phyloP scores from a whole-genome alignment of 2,888 invertebrate species.

The Hydrotaea cyrtoneurina region DNA sequence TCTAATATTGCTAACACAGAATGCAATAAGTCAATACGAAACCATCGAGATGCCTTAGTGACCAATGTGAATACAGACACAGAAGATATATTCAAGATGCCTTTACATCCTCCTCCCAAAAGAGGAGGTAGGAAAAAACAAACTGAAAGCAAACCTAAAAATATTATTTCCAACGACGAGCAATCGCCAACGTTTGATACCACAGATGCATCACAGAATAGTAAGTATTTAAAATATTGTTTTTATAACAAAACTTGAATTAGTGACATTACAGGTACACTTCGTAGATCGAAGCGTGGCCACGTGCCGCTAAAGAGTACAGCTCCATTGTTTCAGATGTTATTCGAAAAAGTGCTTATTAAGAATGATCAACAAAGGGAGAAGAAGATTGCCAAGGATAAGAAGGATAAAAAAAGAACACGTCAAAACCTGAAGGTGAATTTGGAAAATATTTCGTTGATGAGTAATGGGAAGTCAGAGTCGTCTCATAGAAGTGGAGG shows the following conservation, averaged over 20 bases:
- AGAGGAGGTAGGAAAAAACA: background rate
- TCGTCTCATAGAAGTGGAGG: background rate
- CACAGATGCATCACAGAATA: background rate
- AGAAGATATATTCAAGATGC: slow-evolving; percentile 68
- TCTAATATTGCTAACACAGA: slow-evolving; percentile 1
- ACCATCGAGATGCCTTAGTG: slow-evolving; percentile 2
- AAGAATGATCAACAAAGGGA: background rate
- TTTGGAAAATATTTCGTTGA: background rate
- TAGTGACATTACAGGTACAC: slow-evolving; percentile 21
- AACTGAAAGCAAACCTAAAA: background rate
- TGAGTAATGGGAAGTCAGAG: background rate
- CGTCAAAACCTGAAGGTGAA: background rate
- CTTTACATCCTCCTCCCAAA: slow-evolving; percentile 57
- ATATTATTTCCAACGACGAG: background rate
- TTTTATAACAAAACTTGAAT: background rate
- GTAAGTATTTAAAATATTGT: background rate
- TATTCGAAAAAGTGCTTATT: slow-evolving; percentile 31
- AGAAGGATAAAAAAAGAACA: background rate
- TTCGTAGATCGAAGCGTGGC: slow-evolving; percentile 74
- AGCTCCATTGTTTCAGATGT: slow-evolving; percentile 15
- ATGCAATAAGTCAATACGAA: background rate
- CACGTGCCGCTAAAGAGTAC: slow-evolving; percentile 69
- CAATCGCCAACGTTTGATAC: background rate
- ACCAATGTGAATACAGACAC: slow-evolving; percentile 3
- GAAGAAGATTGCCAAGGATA: background rate